Evolutionary conservation across 2,113 vertebrate genomes (phyloP).

Genomic region (Physeter macrocephalus): DNA sequence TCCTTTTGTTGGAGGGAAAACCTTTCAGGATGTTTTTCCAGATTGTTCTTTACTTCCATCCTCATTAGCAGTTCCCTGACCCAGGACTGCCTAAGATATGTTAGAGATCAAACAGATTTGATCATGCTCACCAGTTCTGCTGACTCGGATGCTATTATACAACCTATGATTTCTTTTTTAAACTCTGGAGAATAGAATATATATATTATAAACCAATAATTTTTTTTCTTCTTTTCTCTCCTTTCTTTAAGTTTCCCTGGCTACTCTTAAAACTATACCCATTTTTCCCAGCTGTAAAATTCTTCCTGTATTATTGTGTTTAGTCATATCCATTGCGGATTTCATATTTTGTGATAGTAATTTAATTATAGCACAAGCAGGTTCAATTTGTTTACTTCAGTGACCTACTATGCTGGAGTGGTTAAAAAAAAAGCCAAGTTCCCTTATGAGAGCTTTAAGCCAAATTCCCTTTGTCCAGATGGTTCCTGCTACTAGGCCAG

Average conservation of each 20-base stretch:
- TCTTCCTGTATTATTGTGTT: constrained; percentile 10
- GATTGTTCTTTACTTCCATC: background rate
- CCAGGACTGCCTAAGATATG: background rate
- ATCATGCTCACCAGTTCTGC: background rate
- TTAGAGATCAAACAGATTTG: background rate
- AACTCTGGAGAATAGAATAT: background rate
- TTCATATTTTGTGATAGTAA: constrained; percentile 39
- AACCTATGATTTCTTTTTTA: background rate
- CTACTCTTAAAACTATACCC: constrained; percentile 32
- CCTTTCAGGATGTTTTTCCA: background rate
- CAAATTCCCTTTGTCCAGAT: constrained; percentile 67
- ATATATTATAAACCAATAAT: background rate
- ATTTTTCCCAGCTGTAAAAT: constrained; percentile 21
- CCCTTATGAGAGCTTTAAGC: constrained; percentile 45
- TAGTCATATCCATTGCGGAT: constrained; percentile 16
- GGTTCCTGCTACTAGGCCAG: constrained; percentile 60
- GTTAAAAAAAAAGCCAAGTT: constrained; percentile 35
- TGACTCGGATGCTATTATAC: constrained; percentile 23
- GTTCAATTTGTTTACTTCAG: constrained; percentile 53
- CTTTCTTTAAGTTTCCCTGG: constrained; percentile 3
- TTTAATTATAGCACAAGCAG: constrained; percentile 41
- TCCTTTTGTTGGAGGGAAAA: background rate
- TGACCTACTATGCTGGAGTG: constrained; percentile 7
- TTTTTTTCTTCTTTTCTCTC: background rate
- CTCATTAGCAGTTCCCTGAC: background rate